A percentile compares a stretch with the other conserved stretches of the same genome.
These are phyloP conservation scores for Diplazon laetatorius DNA, from an alignment of 2,888 invertebrate genomes.

Conservation along the genomic window DNA sequence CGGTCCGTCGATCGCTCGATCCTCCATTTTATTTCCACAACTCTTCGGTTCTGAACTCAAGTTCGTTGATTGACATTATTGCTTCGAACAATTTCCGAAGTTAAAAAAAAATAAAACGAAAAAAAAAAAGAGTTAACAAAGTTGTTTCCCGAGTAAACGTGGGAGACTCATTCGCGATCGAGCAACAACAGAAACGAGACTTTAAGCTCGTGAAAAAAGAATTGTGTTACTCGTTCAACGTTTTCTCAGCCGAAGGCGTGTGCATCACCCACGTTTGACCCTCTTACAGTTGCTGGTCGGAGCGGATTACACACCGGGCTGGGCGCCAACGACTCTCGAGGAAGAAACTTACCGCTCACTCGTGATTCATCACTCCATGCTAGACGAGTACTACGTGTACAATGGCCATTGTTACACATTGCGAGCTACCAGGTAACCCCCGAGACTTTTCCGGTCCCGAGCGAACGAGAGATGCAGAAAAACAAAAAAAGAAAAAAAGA, in stretches of 20 bases:
- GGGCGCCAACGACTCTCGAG: constrained; percentile 75
- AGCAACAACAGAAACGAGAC: neutral
- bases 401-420: constrained; percentile 74
- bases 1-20: too few relatives aligned
- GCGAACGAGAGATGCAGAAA: neutral
- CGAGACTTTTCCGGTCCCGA: neutral
- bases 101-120: neutral
- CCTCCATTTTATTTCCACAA: too few relatives aligned
- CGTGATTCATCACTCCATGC: constrained; percentile 68
- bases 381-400: constrained; percentile 75
- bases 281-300: constrained; percentile 76
- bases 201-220: neutral
- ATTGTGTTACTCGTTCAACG: neutral
- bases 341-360: constrained; percentile 73
- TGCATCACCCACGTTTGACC: constrained; percentile 17
- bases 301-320: constrained; percentile 75
- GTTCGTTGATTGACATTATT: too few relatives aligned
- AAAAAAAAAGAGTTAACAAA: neutral
- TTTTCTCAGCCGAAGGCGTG: constrained; percentile 1
- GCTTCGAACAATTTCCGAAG: too few relatives aligned
- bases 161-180: neutral
- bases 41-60: neutral
- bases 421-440: constrained; percentile 75
- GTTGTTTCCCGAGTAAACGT: neutral
- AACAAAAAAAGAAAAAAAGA: neutral